Conservation (phyloP, 2,797 vertebrate genomes). For the Zalophus californianus region DNA sequence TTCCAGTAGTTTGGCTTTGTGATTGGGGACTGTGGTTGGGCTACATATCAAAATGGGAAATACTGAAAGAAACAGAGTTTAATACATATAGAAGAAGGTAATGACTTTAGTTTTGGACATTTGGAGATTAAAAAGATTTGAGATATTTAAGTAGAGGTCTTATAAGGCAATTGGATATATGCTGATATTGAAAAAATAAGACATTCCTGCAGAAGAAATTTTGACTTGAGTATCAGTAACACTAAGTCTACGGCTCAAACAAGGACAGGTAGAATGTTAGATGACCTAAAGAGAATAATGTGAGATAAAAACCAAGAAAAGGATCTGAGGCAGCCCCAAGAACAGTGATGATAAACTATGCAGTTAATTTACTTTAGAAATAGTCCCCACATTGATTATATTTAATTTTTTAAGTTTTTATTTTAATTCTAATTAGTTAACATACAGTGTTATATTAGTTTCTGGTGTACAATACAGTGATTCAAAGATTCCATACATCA, state of each 20-base stretch:
- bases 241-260: neutral
- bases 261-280: neutral
- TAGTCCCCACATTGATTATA: neutral
- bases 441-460: neutral
- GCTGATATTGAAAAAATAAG: neutral
- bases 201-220: neutral
- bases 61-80: neutral
- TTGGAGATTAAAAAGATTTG: neutral
- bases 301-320: neutral
- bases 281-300: neutral
- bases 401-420: neutral
- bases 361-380: neutral
- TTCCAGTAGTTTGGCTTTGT: neutral
- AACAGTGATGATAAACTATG: neutral
- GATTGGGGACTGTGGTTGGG: neutral
- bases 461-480: neutral
- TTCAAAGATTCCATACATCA: neutral
- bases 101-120: neutral
- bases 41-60: neutral
- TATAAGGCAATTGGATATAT: neutral
- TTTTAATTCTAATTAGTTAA: neutral
- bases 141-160: neutral
- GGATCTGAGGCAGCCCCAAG: neutral
- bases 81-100: neutral
- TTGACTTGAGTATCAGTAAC: neutral